Percentiles rank a stretch among this genome's conserved stretches.
phyloP scores from a whole-genome alignment of 2,888 invertebrate species.

The Mimumesa dahlbomi region DNA sequence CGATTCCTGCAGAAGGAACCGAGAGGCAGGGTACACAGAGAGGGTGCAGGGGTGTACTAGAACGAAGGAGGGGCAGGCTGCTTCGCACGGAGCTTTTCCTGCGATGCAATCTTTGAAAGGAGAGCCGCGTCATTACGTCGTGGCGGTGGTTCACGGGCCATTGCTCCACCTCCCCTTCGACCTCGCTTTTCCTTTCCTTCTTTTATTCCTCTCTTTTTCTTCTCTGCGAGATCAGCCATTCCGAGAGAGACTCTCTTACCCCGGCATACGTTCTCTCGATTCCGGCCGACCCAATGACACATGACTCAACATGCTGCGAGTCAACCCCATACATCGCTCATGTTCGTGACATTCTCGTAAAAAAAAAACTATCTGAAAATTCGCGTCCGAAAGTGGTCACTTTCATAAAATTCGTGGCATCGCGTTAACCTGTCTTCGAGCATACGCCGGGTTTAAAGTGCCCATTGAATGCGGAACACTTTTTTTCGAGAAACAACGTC shows the following conservation, averaged over 20 bases:
- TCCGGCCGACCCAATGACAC: conserved; percentile 77
- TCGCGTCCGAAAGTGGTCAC: no score
- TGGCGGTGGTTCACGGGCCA: conserved; percentile 79
- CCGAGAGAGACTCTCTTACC: conserved; percentile 43
- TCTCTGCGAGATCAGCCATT: no score
- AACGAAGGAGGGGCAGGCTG: conserved; percentile 60
- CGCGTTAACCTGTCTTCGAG: no score
- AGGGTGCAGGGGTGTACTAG: conserved; percentile 52
- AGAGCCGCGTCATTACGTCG: conserved; percentile 80
- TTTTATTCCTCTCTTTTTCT: conserved; percentile 64
- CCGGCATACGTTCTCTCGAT: conserved; percentile 70
- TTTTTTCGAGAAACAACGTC: no score
- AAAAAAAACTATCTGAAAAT: no score
- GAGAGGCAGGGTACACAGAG: conserved; percentile 37
- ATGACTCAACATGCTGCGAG: conserved; percentile 74
- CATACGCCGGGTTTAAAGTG: no score
- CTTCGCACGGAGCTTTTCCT: conserved; percentile 76
- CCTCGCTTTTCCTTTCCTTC: conserved; percentile 58
- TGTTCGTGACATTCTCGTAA: conserved; percentile 39
- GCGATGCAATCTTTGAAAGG: conserved; percentile 80
- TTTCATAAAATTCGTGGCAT: no score
- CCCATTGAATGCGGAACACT: no score
- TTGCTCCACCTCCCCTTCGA: conserved; percentile 73
- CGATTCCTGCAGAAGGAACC: conserved; percentile 68
- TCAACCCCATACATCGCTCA: conserved; percentile 71